A percentile compares a stretch with the other conserved stretches of the same genome.
phyloP scores from a whole-genome alignment of 1,140 invertebrate species.

The Microvelia longipes region DNA sequence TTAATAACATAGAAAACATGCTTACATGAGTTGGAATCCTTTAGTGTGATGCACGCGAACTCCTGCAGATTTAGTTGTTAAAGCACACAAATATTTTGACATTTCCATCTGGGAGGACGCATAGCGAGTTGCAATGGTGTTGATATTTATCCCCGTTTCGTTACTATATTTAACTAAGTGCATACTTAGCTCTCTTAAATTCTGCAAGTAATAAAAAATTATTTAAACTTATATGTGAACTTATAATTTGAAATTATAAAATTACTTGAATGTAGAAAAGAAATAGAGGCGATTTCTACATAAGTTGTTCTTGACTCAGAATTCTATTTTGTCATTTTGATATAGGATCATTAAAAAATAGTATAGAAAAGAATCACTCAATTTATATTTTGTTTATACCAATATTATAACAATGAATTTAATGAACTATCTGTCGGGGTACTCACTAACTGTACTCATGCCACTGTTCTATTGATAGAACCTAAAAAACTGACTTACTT shows the following conservation, averaged over 20 bases:
- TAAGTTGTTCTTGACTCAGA: no score
- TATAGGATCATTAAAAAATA: neutral
- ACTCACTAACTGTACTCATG: no score
- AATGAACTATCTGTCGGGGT: no score
- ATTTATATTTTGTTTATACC: neutral
- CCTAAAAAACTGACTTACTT: no score
- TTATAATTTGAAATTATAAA: neutral
- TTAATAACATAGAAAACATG: slow-evolving; percentile 13
- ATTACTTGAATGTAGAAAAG: no score
- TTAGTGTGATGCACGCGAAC: slow-evolving; percentile 47
- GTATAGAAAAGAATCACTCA: neutral
- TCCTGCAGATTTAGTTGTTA: slow-evolving; percentile 48
- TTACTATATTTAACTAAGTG: slow-evolving; percentile 51
- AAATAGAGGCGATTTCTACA: no score
- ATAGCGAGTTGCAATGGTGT: slow-evolving; percentile 63
- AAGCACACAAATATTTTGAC: slow-evolving; percentile 55
- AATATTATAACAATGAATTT: neutral
- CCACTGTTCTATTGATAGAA: no score
- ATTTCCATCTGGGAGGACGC: slow-evolving; percentile 61
- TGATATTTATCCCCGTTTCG: slow-evolving; percentile 51
- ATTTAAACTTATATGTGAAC: slow-evolving; percentile 5
- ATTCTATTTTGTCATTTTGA: no score
- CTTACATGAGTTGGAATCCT: slow-evolving; percentile 62
- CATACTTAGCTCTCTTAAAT: slow-evolving; percentile 63
- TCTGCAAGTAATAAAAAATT: no score